These are phyloP conservation scores for Cladopsammia gracilis DNA, from an alignment of 64 coral and sea anemone genomes.

Conservation along the genomic window DNA sequence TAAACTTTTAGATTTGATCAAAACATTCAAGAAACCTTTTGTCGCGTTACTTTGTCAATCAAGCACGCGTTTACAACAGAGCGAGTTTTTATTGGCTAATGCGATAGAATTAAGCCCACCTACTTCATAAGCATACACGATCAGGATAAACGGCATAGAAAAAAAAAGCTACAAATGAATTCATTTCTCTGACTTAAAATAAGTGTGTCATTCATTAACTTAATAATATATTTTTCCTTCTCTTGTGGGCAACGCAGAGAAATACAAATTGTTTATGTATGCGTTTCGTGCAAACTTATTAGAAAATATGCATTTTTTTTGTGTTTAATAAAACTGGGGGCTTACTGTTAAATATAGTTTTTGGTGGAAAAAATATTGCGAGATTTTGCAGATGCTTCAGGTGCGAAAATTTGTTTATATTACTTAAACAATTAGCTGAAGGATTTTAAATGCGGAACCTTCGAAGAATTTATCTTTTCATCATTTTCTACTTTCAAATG, in stretches of 20 bases:
- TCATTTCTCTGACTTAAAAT: constrained; percentile 22
- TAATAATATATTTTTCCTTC: constrained; percentile 19
- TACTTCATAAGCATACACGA: not conserved
- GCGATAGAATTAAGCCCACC: not conserved
- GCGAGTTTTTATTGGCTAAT: not conserved
- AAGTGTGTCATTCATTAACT: constrained; percentile 17
- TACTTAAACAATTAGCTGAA: constrained; percentile 50
- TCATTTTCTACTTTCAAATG: not conserved
- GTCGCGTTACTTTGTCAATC: constrained; percentile 19
- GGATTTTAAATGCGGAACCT: constrained; percentile 8
- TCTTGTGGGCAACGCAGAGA: not conserved
- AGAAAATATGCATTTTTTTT: not conserved
- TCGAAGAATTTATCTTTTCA: constrained; percentile 6
- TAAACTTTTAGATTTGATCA: constrained; percentile 14
- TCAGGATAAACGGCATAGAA: not conserved
- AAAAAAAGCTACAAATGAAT: constrained; percentile 20
- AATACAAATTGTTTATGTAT: not conserved
- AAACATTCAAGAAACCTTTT: not conserved
- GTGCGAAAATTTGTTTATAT: constrained; percentile 35
- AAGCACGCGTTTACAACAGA: not conserved
- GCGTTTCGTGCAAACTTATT: not conserved
- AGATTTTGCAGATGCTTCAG: constrained; percentile 36
- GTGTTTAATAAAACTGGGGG: not conserved
- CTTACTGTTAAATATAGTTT: not conserved
- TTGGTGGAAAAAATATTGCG: constrained; percentile 1